These are phyloP conservation scores for Tromatobia lineatoria DNA, from an alignment of 2,888 invertebrate genomes.

Conservation along the genomic window DNA sequence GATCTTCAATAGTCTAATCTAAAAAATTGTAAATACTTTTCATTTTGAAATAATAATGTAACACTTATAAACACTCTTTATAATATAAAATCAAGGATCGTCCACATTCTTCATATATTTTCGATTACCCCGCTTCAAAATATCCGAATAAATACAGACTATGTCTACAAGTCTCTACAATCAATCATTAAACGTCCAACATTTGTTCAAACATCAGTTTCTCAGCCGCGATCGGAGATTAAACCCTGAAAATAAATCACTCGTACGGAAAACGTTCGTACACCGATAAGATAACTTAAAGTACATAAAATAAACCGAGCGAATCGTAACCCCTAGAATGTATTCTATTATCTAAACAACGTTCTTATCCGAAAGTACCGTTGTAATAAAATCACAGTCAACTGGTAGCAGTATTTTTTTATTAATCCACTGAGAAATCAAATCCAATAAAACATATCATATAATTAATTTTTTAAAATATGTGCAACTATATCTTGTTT, in stretches of 20 bases:
- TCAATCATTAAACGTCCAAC: not conserved
- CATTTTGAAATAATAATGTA: too few species aligned
- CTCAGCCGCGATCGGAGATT: not conserved
- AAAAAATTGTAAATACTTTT: too few species aligned
- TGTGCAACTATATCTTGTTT: too few species aligned
- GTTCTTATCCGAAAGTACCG: not conserved
- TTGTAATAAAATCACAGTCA: not conserved
- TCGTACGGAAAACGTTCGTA: not conserved
- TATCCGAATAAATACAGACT: not conserved
- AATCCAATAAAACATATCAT: too few species aligned
- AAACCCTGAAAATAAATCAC: not conserved
- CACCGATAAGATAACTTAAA: constrained; percentile 5
- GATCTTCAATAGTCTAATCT: too few species aligned
- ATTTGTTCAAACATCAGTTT: not conserved
- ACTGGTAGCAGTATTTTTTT: not conserved
- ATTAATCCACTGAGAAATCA: too few species aligned
- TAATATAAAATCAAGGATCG: not conserved
- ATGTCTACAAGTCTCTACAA: not conserved
- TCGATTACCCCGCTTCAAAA: too few species aligned
- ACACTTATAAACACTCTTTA: not conserved
- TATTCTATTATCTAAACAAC: not conserved
- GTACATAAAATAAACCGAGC: not conserved
- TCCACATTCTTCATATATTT: too few species aligned
- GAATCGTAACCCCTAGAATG: not conserved
- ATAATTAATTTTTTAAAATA: too few species aligned